Evolutionary conservation across 1,140 invertebrate species (phyloP).

Genomic region (Brachionus calyciflorus): DNA sequence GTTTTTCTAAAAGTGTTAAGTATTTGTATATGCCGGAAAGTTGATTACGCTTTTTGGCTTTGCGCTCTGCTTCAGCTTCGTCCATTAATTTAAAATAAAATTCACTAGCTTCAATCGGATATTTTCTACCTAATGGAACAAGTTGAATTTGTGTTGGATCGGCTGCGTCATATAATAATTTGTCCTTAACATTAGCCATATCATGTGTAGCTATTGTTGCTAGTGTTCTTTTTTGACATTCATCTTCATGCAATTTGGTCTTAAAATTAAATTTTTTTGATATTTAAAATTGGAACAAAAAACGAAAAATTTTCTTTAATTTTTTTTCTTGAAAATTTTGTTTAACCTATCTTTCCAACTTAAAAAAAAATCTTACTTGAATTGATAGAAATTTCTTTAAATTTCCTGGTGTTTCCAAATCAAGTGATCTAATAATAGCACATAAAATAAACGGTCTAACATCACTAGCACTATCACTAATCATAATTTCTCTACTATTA

Average conservation of each 20-base stretch:
- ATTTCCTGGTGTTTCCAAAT: conserved; percentile 65
- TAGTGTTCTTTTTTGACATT: conserved; percentile 73
- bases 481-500: neutral
- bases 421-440: conserved; percentile 69
- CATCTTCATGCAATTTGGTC: conserved; percentile 73
- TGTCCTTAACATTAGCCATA: conserved; percentile 66
- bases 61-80: conserved; percentile 68
- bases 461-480: conserved; percentile 48
- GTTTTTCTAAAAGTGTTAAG: conserved; percentile 73
- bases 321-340: neutral
- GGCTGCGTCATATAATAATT: conserved; percentile 69
- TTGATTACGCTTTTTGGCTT: conserved; percentile 74
- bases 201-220: conserved; percentile 81
- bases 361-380: conserved; percentile 64
- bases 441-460: conserved; percentile 71
- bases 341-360: neutral
- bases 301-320: too few relatives aligned
- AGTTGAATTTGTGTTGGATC: conserved; percentile 67
- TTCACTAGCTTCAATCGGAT: conserved; percentile 66
- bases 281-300: neutral
- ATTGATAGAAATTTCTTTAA: conserved; percentile 76
- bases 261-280: conserved; percentile 50
- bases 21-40: conserved; percentile 78
- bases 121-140: conserved; percentile 67
- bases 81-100: conserved; percentile 69